These are phyloP conservation scores for Paralvinella palmiformis DNA, from an alignment of 1,140 invertebrate genomes.

Conservation along the genomic window DNA sequence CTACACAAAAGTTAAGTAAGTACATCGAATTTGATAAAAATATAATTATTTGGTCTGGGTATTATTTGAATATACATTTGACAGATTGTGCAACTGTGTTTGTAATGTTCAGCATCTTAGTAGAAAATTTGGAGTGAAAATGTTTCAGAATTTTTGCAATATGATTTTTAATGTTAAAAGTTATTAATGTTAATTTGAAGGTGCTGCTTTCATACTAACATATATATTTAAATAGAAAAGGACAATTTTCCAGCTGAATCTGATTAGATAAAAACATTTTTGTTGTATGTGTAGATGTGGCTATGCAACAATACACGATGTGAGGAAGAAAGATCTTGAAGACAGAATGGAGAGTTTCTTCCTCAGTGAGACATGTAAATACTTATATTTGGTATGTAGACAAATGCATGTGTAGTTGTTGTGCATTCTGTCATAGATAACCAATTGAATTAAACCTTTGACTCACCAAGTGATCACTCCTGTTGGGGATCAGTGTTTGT, in stretches of 20 bases:
- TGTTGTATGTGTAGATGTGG: slow-evolving; percentile 55
- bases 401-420: slow-evolving; percentile 6
- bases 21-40: slow-evolving; percentile 14
- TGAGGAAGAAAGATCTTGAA: slow-evolving; percentile 86
- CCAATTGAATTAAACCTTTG: not conserved
- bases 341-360: slow-evolving; percentile 99
- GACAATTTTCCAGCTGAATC: too few species aligned
- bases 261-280: slow-evolving; percentile 1
- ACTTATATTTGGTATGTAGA: slow-evolving; percentile 71
- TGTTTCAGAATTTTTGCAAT: too few species aligned
- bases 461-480: not conserved
- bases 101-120: too few species aligned
- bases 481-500: not conserved
- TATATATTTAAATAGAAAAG: not conserved
- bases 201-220: not conserved
- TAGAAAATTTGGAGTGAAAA: too few species aligned
- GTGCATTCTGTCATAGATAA: not conserved
- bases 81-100: too few species aligned
- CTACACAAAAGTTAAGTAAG: slow-evolving; percentile 55
- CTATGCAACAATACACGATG: slow-evolving; percentile 68
- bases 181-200: too few species aligned
- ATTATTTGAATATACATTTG: not conserved
- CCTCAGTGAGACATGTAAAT: slow-evolving; percentile 96
- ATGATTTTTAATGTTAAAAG: too few species aligned
- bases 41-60: not conserved